A percentile compares a stretch with the other conserved stretches of the same genome.
Conservation (phyloP, 1,140 invertebrate species). For the Diploscapter pachys region DNA sequence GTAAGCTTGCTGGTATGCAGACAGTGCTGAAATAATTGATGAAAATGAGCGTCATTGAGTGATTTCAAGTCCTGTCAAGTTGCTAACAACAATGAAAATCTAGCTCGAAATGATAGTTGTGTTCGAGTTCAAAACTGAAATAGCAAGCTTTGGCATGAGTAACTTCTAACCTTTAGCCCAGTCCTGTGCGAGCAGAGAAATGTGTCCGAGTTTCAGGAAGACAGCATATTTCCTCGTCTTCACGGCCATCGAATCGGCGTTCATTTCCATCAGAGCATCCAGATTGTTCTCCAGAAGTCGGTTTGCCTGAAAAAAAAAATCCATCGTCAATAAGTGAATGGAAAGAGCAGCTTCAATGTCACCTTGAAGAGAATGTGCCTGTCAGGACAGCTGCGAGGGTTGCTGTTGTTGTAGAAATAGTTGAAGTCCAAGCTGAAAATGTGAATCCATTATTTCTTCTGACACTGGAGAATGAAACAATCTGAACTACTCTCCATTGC, state of each 20-base stretch:
- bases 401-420: constrained; percentile 3
- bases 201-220: constrained; percentile 33
- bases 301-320: constrained; percentile 13
- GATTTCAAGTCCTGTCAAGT: constrained; percentile 4
- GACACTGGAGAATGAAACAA: no score
- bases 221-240: neutral
- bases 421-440: constrained; percentile 16
- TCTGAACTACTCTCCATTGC: no score
- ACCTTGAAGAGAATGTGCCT: constrained; percentile 17
- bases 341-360: neutral
- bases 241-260: neutral
- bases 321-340: neutral
- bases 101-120: no score
- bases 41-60: constrained; percentile 21
- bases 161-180: constrained; percentile 43
- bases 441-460: no score
- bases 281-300: constrained; percentile 14
- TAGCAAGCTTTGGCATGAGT: neutral
- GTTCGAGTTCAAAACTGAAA: no score
- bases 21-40: constrained; percentile 38
- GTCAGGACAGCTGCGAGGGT: neutral
- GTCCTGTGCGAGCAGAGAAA: constrained; percentile 45
- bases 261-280: neutral
- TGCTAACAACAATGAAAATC: neutral
- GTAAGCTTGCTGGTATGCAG: constrained; percentile 47